phyloP scores from a whole-genome alignment of 2,888 invertebrate species.

The Nymphalis c-album region DNA sequence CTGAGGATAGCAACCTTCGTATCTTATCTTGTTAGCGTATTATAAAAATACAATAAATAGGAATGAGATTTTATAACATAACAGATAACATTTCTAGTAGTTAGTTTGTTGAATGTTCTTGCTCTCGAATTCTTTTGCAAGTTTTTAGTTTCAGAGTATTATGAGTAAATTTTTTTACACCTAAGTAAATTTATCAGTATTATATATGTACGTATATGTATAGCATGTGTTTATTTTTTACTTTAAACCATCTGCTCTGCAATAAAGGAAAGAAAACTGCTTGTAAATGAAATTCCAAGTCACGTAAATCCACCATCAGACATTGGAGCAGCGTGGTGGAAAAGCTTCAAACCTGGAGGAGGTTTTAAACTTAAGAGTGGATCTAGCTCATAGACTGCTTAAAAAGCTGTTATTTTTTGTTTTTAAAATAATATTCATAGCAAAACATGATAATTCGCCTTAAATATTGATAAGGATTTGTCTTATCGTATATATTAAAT shows the following conservation, averaged over 20 bases:
- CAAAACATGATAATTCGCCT: not conserved
- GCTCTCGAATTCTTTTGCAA: not conserved
- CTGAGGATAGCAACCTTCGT: slow-evolving; percentile 18
- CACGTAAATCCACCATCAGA: too few relatives aligned
- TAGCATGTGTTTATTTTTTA: too few relatives aligned
- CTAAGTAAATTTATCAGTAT: too few relatives aligned
- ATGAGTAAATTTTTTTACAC: not conserved
- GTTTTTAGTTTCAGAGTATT: not conserved
- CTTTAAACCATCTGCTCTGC: too few relatives aligned
- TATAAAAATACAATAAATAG: slow-evolving; percentile 10
- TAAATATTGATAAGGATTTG: not conserved
- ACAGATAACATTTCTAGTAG: not conserved
- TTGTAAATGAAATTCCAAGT: too few relatives aligned
- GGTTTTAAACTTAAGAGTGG: not conserved
- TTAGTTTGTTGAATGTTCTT: not conserved
- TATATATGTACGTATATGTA: too few relatives aligned
- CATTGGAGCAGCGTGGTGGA: too few relatives aligned
- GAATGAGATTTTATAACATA: not conserved
- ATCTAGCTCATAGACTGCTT: not conserved
- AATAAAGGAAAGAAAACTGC: too few relatives aligned
- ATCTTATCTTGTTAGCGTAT: slow-evolving; percentile 23
- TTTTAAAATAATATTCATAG: too few relatives aligned
- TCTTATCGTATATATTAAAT: not conserved
- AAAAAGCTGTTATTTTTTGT: too few relatives aligned
- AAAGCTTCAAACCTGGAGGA: too few relatives aligned